Conservation (phyloP, 2,888 invertebrate species). For the Dichetophora obliterata region DNA sequence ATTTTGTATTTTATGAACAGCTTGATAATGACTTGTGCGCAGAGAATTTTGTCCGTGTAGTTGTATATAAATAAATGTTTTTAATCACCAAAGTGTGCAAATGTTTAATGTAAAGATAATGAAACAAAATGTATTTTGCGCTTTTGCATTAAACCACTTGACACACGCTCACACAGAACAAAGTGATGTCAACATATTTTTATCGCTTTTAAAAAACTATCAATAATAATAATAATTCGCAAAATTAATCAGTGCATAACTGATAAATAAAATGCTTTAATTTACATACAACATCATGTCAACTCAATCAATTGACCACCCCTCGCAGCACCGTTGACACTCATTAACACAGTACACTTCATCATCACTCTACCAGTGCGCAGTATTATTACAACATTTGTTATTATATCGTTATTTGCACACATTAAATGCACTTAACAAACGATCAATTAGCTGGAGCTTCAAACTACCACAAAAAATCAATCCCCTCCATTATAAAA, state of each 20-base stretch:
- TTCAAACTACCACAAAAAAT: background rate
- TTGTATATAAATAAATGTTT: too few relatives aligned
- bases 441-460: conserved; percentile 36
- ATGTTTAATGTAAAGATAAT: too few relatives aligned
- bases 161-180: background rate
- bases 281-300: conserved; percentile 1
- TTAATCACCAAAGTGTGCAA: too few relatives aligned
- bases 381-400: conserved; percentile 57
- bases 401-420: conserved; percentile 62
- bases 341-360: background rate
- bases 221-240: background rate
- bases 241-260: background rate
- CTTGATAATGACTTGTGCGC: too few relatives aligned
- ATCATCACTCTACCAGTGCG: background rate
- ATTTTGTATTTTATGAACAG: too few relatives aligned
- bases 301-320: background rate
- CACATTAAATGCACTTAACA: conserved; percentile 53
- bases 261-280: background rate
- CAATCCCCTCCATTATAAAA: background rate
- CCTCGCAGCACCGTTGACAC: too few relatives aligned
- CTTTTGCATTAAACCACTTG: background rate
- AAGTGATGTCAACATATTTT: conserved; percentile 6
- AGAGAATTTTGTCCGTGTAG: too few relatives aligned
- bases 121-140: background rate
- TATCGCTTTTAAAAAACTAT: conserved; percentile 7